These are phyloP conservation scores for Cremastinae sp. DNA, from an alignment of 2,888 invertebrate species.

Conservation along the genomic window DNA sequence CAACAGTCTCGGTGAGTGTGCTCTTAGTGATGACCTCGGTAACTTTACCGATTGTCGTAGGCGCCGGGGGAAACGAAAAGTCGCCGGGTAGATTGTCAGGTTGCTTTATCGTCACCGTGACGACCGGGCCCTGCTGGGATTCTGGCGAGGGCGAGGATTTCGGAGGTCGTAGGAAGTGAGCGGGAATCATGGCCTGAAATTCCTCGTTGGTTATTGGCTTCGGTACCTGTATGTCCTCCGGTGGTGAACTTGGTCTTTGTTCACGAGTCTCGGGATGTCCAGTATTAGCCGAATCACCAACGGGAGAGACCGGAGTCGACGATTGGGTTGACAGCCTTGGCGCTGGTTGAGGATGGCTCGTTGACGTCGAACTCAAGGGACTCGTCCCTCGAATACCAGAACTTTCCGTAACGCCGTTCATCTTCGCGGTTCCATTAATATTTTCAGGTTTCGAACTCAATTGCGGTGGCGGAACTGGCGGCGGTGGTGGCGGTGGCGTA, in stretches of 20 bases:
- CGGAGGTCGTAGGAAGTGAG: conserved; percentile 88
- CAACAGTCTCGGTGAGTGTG: conserved; percentile 96
- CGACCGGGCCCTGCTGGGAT: conserved; percentile 82
- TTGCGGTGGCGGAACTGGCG: conserved; percentile 73
- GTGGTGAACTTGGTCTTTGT: conserved; percentile 80
- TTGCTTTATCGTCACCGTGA: conserved; percentile 93
- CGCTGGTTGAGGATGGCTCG: conserved; percentile 66
- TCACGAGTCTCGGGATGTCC: conserved; percentile 65
- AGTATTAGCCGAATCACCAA: conserved; percentile 72
- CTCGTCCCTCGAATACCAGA: conserved; percentile 60
- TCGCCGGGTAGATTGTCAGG: conserved; percentile 84
- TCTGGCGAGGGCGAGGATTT: conserved; percentile 78
- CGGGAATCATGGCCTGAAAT: conserved; percentile 97
- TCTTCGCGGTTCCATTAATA: conserved; percentile 71
- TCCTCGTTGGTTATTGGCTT: conserved; percentile 96
- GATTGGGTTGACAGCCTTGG: conserved; percentile 53
- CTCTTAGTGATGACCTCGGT: conserved; percentile 98
- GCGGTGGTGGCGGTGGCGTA: conserved; percentile 77
- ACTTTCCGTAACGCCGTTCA: conserved; percentile 74
- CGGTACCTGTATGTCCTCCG: conserved; percentile 84
- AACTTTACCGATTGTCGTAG: conserved; percentile 91
- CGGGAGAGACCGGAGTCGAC: conserved; percentile 53
- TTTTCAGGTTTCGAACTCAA: conserved; percentile 67
- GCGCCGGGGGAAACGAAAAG: conserved; percentile 90
- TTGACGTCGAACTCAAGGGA: conserved; percentile 65